A percentile compares a stretch with the other conserved stretches of the same genome.
Evolutionary conservation across 2,888 invertebrate genomes (phyloP).

Genomic region (Caenorhabditis auriculariae): DNA sequence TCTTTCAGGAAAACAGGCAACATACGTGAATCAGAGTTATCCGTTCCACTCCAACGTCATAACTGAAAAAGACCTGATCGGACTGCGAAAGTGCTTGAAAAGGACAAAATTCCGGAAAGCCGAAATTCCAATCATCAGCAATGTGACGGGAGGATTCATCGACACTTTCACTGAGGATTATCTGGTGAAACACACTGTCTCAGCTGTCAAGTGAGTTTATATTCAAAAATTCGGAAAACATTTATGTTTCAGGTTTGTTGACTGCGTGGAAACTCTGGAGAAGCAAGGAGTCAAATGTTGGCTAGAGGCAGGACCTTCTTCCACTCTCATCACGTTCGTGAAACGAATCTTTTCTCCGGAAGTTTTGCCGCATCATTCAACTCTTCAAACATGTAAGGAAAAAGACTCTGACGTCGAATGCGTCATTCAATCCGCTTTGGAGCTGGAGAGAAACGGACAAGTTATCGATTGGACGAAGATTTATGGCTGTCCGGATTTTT

Average conservation of each 20-base stretch:
- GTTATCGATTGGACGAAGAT: conserved; percentile 17
- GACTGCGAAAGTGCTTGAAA: conserved; percentile 21
- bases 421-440: conserved; percentile 29
- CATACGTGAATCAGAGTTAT: conserved; percentile 44
- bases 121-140: conserved; percentile 39
- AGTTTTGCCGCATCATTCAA: conserved; percentile 15
- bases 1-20: conserved; percentile 33
- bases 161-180: conserved; percentile 34
- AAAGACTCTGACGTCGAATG: conserved; percentile 33
- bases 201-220: conserved; percentile 25
- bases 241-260: conserved; percentile 25
- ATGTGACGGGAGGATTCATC: conserved; percentile 38
- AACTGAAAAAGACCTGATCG: conserved; percentile 32
- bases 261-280: conserved; percentile 27
- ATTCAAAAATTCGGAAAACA: not conserved
- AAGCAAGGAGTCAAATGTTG: conserved; percentile 32
- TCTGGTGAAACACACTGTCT: conserved; percentile 38
- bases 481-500: conserved; percentile 7
- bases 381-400: conserved; percentile 35
- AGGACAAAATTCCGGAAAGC: conserved; percentile 26
- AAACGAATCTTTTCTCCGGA: conserved; percentile 28
- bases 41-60: conserved; percentile 52
- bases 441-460: conserved; percentile 28
- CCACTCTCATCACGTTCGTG: conserved; percentile 35
- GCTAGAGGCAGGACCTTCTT: conserved; percentile 47